A percentile compares a stretch with the other conserved stretches of the same genome.
Conservation (phyloP, 2,113 vertebrate species). For the Butorides virescens region DNA sequence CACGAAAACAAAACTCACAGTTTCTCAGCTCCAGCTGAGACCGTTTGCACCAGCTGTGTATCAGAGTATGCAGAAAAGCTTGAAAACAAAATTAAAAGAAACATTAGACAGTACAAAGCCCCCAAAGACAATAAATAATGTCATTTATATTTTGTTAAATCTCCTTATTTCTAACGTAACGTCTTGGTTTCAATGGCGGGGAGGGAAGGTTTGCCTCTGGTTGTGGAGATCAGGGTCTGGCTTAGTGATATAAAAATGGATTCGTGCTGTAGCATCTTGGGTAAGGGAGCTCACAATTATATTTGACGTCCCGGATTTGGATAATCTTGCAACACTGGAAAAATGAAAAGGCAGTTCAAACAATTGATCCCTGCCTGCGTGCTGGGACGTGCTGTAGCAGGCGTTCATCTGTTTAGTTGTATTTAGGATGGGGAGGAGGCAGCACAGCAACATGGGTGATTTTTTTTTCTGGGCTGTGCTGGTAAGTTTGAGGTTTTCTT, state of each 20-base stretch:
- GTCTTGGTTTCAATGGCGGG: background rate
- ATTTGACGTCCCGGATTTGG: background rate
- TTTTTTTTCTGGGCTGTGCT: conserved; percentile 23
- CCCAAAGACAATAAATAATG: background rate
- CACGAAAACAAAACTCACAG: background rate
- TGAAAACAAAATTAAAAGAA: background rate
- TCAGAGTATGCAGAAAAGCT: background rate
- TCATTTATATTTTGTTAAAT: background rate
- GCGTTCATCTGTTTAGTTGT: background rate
- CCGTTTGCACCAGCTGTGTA: rapidly evolving
- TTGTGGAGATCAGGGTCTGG: background rate
- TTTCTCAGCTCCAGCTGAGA: background rate
- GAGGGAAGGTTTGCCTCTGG: background rate
- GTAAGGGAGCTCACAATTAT: background rate
- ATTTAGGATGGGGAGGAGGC: background rate
- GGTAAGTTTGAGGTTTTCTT: conserved; percentile 39
- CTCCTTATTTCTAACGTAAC: background rate
- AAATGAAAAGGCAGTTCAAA: background rate
- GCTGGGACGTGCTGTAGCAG: background rate
- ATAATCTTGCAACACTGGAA: background rate
- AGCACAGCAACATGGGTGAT: background rate
- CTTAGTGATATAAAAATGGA: background rate
- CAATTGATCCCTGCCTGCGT: rapidly evolving
- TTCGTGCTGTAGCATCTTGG: background rate
- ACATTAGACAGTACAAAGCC: background rate